Percentiles rank a stretch among this genome's conserved stretches.
Conservation (phyloP, 2,113 vertebrate species). For the Mugil cephalus region DNA sequence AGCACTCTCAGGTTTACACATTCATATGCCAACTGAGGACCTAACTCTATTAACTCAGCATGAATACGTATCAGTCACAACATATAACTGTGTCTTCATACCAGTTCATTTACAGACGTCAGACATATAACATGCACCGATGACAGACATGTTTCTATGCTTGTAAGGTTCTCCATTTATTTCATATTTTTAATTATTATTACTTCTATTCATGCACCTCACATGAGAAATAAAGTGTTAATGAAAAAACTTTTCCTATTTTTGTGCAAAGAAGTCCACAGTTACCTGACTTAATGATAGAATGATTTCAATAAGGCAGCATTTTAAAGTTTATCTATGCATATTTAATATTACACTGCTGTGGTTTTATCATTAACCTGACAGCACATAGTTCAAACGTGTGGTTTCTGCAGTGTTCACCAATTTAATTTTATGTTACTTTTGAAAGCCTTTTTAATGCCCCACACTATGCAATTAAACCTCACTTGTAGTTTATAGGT, state of each 20-base stretch:
- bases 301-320: too few species aligned
- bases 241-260: too few species aligned
- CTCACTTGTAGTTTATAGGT: neutral
- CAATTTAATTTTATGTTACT: neutral
- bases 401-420: neutral
- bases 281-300: neutral
- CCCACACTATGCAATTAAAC: neutral
- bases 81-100: neutral
- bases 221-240: too few species aligned
- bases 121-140: neutral
- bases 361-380: too few species aligned
- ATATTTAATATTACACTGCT: too few species aligned
- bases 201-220: too few species aligned
- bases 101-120: neutral
- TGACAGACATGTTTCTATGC: neutral
- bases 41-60: neutral
- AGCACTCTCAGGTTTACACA: conserved; percentile 8
- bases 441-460: neutral
- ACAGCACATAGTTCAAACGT: too few species aligned
- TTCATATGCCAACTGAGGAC: neutral
- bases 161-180: too few species aligned
- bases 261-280: neutral
- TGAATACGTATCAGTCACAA: neutral
- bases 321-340: too few species aligned
- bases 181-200: too few species aligned